Percentiles rank a stretch among this genome's conserved stretches.
Conservation (phyloP, 1,140 invertebrate species). For the Brachionus rotundiformis region DNA sequence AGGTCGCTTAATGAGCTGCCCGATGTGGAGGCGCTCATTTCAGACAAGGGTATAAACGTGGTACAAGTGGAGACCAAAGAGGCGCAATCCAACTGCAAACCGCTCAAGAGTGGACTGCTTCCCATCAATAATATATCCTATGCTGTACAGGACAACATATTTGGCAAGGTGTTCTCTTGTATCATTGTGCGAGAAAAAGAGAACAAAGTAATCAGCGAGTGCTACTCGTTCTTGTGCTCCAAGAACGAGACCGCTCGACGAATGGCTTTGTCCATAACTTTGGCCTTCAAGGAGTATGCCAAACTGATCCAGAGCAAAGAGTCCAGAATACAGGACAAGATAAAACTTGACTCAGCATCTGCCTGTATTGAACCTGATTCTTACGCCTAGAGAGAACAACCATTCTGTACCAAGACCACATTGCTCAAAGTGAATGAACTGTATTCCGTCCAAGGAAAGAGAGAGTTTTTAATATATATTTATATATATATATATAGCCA, state of each 20-base stretch:
- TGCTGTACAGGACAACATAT: conserved; percentile 45
- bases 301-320: conserved; percentile 33
- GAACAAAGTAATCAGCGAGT: conserved; percentile 39
- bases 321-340: neutral
- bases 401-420: neutral
- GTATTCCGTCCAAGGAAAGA: conserved; percentile 3
- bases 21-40: conserved; percentile 1
- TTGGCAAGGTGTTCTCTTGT: conserved; percentile 36
- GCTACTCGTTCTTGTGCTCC: conserved; percentile 47
- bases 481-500: too few species aligned
- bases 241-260: conserved; percentile 12
- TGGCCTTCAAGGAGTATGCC: conserved; percentile 49
- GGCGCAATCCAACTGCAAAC: neutral
- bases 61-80: neutral
- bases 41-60: conserved; percentile 1
- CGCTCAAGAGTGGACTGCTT: neutral
- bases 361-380: conserved; percentile 27
- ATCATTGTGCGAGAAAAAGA: conserved; percentile 30
- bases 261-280: conserved; percentile 35
- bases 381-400: neutral
- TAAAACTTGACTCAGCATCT: neutral
- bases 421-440: conserved; percentile 3
- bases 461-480: neutral
- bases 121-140: conserved; percentile 48
- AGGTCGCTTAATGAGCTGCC: conserved; percentile 19